A percentile compares a stretch with the other conserved stretches of the same genome.
These are phyloP conservation scores for Temnothorax rugatulus DNA, from an alignment of 2,888 invertebrate species.

Conservation along the genomic window DNA sequence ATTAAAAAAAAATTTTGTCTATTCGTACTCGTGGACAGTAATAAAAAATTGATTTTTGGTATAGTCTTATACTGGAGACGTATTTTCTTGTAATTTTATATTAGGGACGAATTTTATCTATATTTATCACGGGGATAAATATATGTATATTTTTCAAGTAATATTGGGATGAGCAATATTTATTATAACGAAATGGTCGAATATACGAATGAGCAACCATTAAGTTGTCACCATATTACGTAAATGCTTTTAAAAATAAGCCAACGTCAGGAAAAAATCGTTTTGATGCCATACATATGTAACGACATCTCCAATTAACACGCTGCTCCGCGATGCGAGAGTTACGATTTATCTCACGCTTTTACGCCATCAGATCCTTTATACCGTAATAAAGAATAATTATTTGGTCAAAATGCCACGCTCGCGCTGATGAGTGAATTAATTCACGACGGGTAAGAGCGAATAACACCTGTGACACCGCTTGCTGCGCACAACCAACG, in stretches of 20 bases:
- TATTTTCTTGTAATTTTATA: constrained; percentile 32
- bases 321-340: not conserved
- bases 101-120: not conserved
- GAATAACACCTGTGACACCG: constrained; percentile 15
- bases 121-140: not conserved
- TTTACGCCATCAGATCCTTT: not conserved
- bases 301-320: constrained; percentile 23
- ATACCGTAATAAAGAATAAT: constrained; percentile 44
- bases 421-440: constrained; percentile 18
- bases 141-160: not conserved
- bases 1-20: constrained; percentile 6
- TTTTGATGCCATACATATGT: not conserved
- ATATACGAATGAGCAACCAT: not conserved
- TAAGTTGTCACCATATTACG: not conserved
- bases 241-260: constrained; percentile 3
- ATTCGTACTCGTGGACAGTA: not conserved
- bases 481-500: not conserved
- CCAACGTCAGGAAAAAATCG: not conserved
- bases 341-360: constrained; percentile 15
- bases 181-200: not conserved
- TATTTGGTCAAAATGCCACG: constrained; percentile 27
- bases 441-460: constrained; percentile 31
- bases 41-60: constrained; percentile 25
- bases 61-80: not conserved
- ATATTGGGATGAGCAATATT: not conserved